A percentile compares a stretch with the other conserved stretches of the same genome.
Evolutionary conservation across 2,797 vertebrate genomes (phyloP).

Genomic region (Streptopelia turtur): DNA sequence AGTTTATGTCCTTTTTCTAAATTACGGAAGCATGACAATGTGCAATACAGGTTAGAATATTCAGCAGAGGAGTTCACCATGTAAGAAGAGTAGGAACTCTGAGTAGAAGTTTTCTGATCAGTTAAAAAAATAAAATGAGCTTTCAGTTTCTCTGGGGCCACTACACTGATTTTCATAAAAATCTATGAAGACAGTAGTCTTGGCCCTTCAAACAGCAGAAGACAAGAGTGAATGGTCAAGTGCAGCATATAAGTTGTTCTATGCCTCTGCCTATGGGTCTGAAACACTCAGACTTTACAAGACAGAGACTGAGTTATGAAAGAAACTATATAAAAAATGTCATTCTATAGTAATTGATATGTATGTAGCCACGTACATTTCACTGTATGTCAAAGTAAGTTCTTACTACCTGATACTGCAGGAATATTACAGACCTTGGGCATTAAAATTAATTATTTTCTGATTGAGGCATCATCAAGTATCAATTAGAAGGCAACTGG

Average conservation of each 20-base stretch:
- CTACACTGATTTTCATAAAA: background rate
- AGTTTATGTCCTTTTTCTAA: background rate
- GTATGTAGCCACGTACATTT: fast-evolving
- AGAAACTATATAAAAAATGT: background rate
- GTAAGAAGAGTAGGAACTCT: background rate
- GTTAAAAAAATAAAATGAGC: background rate
- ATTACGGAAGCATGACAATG: background rate
- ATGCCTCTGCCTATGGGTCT: background rate
- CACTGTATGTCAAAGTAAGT: background rate
- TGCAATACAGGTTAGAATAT: background rate
- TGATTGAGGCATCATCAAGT: background rate
- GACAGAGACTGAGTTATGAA: background rate
- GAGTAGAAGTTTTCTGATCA: background rate
- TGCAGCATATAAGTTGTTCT: background rate
- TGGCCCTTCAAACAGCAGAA: background rate
- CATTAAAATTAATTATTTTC: background rate
- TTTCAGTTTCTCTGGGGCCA: background rate
- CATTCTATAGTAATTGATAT: background rate
- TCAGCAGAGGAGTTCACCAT: background rate
- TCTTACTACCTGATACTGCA: background rate
- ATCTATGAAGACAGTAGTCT: background rate
- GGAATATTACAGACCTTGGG: background rate
- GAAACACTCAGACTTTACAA: background rate
- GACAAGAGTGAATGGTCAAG: background rate
- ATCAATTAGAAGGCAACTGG: background rate